Base-by-base conservation (phyloP, 2,888 invertebrate genomes). In the Acrobasis suavella region DNA sequence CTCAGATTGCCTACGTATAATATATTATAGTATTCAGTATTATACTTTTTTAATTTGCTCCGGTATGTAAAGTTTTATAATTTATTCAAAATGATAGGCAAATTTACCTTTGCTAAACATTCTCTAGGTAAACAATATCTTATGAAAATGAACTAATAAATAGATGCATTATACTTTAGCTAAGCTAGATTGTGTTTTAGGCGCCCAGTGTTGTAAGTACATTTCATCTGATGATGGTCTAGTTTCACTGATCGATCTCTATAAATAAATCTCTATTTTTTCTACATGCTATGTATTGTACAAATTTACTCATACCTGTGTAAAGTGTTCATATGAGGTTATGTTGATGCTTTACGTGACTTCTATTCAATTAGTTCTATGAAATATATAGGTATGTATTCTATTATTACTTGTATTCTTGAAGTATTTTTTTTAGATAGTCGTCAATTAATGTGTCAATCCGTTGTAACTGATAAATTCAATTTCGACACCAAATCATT, bases 241-340 rank as follows among this genome's bases (percentile, higher is more conserved):
- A 73, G 91, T 92, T 92, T 92, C 91, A 92, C 87, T 91, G 91
- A 80, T 82, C 84, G 88, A 89, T 89, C 88, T 92, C 91, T 89
- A 85, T 83, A 86, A 89, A 88, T 88, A 89, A 91, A 91, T 90
- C 90, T 91, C 90, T 92, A 92, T 92, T 92, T 92, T 92, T 92
- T 91, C 92, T 91, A 92, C 91, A 89, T 85, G 86, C 89, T 90
- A 89, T 87, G 89, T 88, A 87, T 89, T 88, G 87, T 91, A 91
- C 88, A 92, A 89, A 91, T 86, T 85, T 82, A 88, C 84, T 88
- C 86, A 85, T 81, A 85, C 83, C 76, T 87, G 78, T 88, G 85
- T 88, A 85, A 90, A 90, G 88, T 90, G 86, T 91, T 89, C 87
- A 86, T 80, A 69, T 77, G 81, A 77, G 73, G 81, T 85, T 80